These are phyloP conservation scores for Heliocidaris tuberculata DNA, from an alignment of 35 echinoderm and acorn worm genomes.

Conservation along the genomic window DNA sequence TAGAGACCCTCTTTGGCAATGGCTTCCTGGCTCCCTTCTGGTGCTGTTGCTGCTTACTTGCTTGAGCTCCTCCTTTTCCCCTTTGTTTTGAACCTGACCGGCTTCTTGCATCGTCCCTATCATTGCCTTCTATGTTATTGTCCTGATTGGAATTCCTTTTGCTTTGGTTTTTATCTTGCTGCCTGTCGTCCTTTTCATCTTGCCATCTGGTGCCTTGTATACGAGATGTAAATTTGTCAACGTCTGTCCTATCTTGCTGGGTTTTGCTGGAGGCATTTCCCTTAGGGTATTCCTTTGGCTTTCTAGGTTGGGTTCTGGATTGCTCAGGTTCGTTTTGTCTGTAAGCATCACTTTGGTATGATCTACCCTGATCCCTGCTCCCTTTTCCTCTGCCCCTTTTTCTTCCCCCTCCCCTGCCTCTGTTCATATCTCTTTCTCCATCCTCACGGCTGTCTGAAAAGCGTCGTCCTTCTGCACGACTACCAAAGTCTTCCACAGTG, in stretches of 20 bases:
- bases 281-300: neutral
- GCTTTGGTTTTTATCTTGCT: neutral
- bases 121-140: neutral
- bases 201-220: slow-evolving; percentile 12
- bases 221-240: neutral
- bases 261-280: neutral
- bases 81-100: neutral
- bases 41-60: neutral
- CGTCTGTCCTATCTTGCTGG: neutral
- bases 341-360: neutral
- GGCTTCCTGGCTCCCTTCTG: neutral
- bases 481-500: neutral
- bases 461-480: neutral
- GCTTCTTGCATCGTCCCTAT: neutral
- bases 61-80: neutral
- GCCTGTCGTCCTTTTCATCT: neutral
- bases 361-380: neutral
- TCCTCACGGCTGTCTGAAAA: neutral
- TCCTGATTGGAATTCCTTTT: neutral
- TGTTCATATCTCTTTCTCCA: neutral
- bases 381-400: neutral
- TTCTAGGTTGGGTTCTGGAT: neutral
- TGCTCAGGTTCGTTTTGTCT: neutral
- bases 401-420: neutral
- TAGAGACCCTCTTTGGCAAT: neutral